A percentile compares a stretch with the other conserved stretches of the same genome.
These are phyloP conservation scores for Villa cingulata DNA, from an alignment of 2,888 invertebrate species.

Conservation along the genomic window DNA sequence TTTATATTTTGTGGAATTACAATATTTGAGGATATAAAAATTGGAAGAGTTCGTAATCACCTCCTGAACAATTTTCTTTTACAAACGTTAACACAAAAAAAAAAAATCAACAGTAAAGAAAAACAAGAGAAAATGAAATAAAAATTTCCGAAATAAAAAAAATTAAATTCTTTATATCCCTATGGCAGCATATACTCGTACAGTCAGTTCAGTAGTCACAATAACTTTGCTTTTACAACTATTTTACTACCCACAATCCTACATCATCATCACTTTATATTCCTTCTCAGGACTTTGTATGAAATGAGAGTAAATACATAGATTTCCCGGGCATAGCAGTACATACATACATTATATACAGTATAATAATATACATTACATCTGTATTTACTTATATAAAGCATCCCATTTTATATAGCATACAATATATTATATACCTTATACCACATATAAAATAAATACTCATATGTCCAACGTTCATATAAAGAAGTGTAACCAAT, in stretches of 20 bases:
- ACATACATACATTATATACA: background rate
- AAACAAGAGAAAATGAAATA: too few species aligned
- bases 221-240: background rate
- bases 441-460: too few species aligned
- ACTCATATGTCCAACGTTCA: too few species aligned
- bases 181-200: background rate
- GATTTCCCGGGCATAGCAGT: slow-evolving; percentile 6
- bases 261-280: background rate
- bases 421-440: too few species aligned
- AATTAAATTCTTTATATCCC: background rate
- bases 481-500: too few species aligned
- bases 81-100: too few species aligned
- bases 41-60: slow-evolving; percentile 9
- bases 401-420: slow-evolving; percentile 1
- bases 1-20: background rate
- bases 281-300: background rate
- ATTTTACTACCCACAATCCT: background rate
- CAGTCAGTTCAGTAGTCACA: background rate
- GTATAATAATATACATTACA: background rate
- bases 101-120: too few species aligned
- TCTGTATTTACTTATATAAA: background rate
- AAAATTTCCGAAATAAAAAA: too few species aligned
- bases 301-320: background rate
- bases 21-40: background rate
- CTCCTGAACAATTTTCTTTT: slow-evolving; percentile 7